Base-by-base conservation (phyloP, 2,113 vertebrate genomes). In the Esox niger region DNA sequence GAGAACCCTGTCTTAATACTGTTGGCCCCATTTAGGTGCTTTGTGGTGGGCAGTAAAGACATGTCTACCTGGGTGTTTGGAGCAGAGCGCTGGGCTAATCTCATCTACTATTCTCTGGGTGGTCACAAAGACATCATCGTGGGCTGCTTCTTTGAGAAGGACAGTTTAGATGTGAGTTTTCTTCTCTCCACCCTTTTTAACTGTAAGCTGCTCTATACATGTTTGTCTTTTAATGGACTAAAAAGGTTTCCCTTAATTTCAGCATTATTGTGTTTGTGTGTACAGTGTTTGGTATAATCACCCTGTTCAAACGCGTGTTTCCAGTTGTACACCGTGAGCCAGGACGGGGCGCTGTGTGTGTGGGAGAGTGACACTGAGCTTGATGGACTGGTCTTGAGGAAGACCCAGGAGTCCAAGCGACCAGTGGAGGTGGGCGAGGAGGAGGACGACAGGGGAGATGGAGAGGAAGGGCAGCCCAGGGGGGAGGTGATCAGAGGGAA, bases 41-140 rank as follows among this genome's bases (percentile, higher is more conserved):
- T 99, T 68, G 96, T 89, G 7, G 92, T 99, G 3, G 97, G 97
- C 15, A 98, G 97, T 83, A 97, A 94, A 83, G 97, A 99, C 87
- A 98, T 93, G 94, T 95, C 94, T 0, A 96, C 96, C 0, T 99
- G 97, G 97, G 94, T 99, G 71, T 99, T 99, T 13, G 97, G 97
- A 65, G 95, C 95, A 0, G 94, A 99, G 70, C 94, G 97, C 78
- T 99, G 96, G 96, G 89, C 79, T 66, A 99, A 99, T 77, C 93
- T 99, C 57, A 93, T 98, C 84, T 98, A 96, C 86, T 99, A 98
- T 52, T 93, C 93, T 0, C 87, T 99, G 35, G 95, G 95, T 0
- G 97, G 97, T 8, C 97, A 99, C 82, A 99, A 97, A 74, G 95
- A 99, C 6, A 5, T 93, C 35, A 90, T 99, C 0, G 90, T 98